Evolutionary conservation across 2,113 vertebrate species (phyloP), one percentile per base, ranked within the genome.

Genomic region (Thinocorus orbignyianus): DNA sequence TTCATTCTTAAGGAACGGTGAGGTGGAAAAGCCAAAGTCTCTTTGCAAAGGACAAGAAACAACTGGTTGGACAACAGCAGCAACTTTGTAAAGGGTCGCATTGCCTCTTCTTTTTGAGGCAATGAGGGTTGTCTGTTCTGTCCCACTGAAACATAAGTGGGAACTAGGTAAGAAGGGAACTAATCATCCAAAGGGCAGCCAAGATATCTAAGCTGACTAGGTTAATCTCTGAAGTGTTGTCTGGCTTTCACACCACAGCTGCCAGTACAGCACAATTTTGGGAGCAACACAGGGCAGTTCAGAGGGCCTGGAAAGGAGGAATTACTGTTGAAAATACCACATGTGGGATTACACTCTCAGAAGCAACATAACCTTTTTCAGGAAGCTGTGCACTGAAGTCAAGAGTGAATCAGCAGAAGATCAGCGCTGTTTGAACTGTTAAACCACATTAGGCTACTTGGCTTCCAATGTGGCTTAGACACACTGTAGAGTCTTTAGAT

Each of bases 171-270:
- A 83, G 33, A 46, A 79, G n/a, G n/a, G 39, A 69, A 31, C 3
- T 71, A 17, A 65, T 66, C 28, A 46, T 4, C 11, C 49, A 69
- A 31, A 58, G 17, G 10, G 13, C 39, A 79, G 24, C 39, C 52
- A 64, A 55, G 51, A 65, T 76, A 69, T 6, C 17, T 61, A 49
- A 13, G 14, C 20, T 73, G 28, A 41, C 30, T 80, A 46, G 79
- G 11, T 41, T 89, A 0, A 28, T 68, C 44, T 76, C 25, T 25
- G 44, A 1, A 0, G 0, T 6, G 0, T 74, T 51, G 33, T 68
- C 65, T 46, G 23, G 19, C 14, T 84, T 83, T 88, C 26, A 28
- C 15, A 62, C n/a, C 3, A 1, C 37, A 66, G 31, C 46, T 73
- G 22, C 19, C 41, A 51, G 30, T 9, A 31, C 44, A 84, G 15